Base-by-base conservation (phyloP, 2,888 invertebrate species). In the Cantharis flavilabris region DNA sequence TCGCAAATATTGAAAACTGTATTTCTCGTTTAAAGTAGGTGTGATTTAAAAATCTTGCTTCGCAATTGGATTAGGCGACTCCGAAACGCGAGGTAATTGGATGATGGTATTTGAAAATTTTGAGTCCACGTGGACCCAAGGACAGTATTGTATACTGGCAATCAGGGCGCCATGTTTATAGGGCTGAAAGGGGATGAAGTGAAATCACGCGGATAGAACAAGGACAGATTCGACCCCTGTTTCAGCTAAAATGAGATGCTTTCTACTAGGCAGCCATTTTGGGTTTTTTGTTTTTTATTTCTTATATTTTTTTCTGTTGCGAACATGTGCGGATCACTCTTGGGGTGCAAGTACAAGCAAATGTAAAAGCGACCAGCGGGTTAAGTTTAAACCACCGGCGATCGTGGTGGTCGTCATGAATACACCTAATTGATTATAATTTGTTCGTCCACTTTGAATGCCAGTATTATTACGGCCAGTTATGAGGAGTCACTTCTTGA, bases 211-310 rank as follows among this genome's bases (percentile, higher is more conserved):
- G 87, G 86, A 88, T 87, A 88, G 88, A 86, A 89, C 87, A 88
- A 88, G 88, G 89, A 89, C 87, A 84, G 88, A 86, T 86, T 86
- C 88, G 86, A 87, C 87, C 87, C 88, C 88, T 87, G 88, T 88
- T 88, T 87, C 88, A 87, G 86, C 88, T 88, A 88, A 88, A 88
- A 88, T 89, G 88, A 88, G 88, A 88, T 89, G 89, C 89, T 88
- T 88, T 88, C 89, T 88, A 88, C 89, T 86, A 91, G 92, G 92
- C 92, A 92, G 92, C 92, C 92, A 92, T 92, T 92, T 92, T 92
- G 92, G 92, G 92, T 92, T 92, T 77, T 77, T 91, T 91, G 92
- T 91, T 92, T 92, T 91, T 88, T 86, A 84, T 86, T 86, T 88
- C 86, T 87, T 86, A 81, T 86, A 85, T 87, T 91, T 86, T 90